Conservation (phyloP, 2,797 vertebrate genomes). For the Margarornis squamiger region DNA sequence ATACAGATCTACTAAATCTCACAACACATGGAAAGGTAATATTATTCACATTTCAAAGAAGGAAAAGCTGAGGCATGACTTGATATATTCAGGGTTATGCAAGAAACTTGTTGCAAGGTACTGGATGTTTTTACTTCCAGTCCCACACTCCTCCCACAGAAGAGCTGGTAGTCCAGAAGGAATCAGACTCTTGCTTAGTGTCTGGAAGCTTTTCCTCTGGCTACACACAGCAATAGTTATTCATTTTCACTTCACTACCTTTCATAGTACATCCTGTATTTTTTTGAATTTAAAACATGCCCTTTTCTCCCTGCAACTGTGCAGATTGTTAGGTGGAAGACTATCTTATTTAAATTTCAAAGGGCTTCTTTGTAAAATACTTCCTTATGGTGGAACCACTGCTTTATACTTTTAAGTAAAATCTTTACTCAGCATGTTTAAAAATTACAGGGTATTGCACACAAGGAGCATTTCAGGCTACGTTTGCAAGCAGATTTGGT, state of each 20-base stretch:
- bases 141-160: neutral
- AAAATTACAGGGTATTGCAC: slow-evolving; percentile 52
- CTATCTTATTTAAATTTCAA: slow-evolving; percentile 53
- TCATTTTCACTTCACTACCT: slow-evolving; percentile 5
- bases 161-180: neutral
- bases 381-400: slow-evolving; percentile 43
- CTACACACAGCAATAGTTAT: neutral
- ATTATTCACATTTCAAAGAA: neutral
- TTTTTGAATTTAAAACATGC: neutral
- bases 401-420: slow-evolving; percentile 35
- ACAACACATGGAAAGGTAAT: neutral
- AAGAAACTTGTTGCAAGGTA: neutral
- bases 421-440: slow-evolving; percentile 43
- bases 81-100: neutral
- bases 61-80: neutral
- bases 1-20: neutral
- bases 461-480: slow-evolving; percentile 33
- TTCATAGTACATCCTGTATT: neutral
- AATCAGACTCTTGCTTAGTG: neutral
- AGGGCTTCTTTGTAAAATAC: slow-evolving; percentile 21
- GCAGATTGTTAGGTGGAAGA: neutral
- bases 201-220: neutral
- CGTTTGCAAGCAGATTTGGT: neutral
- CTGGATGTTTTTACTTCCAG: neutral
- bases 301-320: neutral